phyloP scores from a whole-genome alignment of 2,113 vertebrate species.

The Burhinus bistriatus region DNA sequence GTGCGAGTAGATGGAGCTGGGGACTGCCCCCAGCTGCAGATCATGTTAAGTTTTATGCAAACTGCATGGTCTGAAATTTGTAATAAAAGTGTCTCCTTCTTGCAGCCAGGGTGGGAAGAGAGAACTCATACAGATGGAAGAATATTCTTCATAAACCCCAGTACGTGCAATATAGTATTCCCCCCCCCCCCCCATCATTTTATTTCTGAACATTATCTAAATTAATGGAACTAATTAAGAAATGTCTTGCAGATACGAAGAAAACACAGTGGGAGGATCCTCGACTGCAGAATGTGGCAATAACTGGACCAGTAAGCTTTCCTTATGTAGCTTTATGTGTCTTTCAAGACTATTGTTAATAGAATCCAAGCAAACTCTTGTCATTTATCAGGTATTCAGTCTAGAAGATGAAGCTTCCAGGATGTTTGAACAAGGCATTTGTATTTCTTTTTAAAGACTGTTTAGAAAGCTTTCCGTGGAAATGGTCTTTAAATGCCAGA shows the following conservation, averaged over 20 bases:
- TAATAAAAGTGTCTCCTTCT: not conserved
- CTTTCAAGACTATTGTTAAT: not conserved
- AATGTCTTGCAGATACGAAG: conserved; percentile 83
- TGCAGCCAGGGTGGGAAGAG: conserved; percentile 96
- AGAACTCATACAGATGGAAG: conserved; percentile 91
- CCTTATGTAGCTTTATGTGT: not conserved
- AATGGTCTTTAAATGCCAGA: not conserved
- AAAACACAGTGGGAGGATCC: conserved; percentile 97
- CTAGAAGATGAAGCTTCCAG: not conserved
- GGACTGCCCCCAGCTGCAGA: not conserved
- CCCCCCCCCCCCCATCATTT: not conserved
- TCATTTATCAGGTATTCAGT: not conserved
- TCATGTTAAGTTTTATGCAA: not conserved
- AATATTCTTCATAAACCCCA: conserved; percentile 97
- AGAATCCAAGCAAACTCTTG: not conserved
- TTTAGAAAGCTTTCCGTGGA: not conserved
- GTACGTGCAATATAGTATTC: conserved; percentile 71
- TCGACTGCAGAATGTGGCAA: conserved; percentile 87
- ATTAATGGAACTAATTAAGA: not conserved
- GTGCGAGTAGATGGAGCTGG: not conserved
- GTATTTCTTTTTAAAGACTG: not conserved
- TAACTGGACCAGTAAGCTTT: conserved; percentile 92
- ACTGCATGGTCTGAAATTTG: not conserved
- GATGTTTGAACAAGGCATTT: not conserved
- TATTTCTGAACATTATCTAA: not conserved